Evolutionary conservation across 2,797 vertebrate species (phyloP).

Genomic region (Pagetopsis macropterus): DNA sequence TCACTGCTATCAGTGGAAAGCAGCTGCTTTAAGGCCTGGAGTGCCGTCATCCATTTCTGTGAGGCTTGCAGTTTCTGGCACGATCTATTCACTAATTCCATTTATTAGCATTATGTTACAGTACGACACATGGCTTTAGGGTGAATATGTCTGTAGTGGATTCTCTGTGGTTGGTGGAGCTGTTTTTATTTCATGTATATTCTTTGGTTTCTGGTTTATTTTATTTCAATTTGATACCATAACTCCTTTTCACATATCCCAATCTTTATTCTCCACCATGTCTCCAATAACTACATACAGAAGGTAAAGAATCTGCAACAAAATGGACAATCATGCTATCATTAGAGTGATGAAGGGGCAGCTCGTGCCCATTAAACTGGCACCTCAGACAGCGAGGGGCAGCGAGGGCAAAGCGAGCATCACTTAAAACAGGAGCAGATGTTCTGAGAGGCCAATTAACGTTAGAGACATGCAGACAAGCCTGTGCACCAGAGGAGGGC

Average conservation of each 20-base stretch:
- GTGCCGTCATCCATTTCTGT: slow-evolving; percentile 50
- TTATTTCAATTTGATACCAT: slow-evolving; percentile 22
- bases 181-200: slow-evolving; percentile 16
- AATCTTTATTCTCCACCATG: slow-evolving; percentile 3
- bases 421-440: slow-evolving; percentile 78
- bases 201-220: slow-evolving; percentile 13
- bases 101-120: slow-evolving; percentile 26
- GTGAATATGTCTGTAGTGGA: slow-evolving; percentile 8
- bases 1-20: slow-evolving; percentile 52
- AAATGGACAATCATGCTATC: slow-evolving; percentile 34
- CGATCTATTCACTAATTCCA: slow-evolving; percentile 32
- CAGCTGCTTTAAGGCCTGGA: slow-evolving; percentile 44
- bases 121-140: slow-evolving; percentile 17
- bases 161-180: slow-evolving; percentile 6
- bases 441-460: slow-evolving; percentile 79
- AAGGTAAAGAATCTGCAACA: slow-evolving; percentile 19
- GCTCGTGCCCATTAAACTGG: slow-evolving; percentile 41
- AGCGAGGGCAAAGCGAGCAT: slow-evolving; percentile 58
- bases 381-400: slow-evolving; percentile 58
- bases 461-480: slow-evolving; percentile 58
- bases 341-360: slow-evolving; percentile 41
- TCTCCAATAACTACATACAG: slow-evolving; percentile 13
- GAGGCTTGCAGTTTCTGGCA: slow-evolving; percentile 48
- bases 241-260: slow-evolving; percentile 1
- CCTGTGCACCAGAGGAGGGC: slow-evolving; percentile 67